Evolutionary conservation across 2,888 invertebrate genomes (phyloP), one percentile per base, ranked within the genome.

Genomic region (Drosophila picticornis): DNA sequence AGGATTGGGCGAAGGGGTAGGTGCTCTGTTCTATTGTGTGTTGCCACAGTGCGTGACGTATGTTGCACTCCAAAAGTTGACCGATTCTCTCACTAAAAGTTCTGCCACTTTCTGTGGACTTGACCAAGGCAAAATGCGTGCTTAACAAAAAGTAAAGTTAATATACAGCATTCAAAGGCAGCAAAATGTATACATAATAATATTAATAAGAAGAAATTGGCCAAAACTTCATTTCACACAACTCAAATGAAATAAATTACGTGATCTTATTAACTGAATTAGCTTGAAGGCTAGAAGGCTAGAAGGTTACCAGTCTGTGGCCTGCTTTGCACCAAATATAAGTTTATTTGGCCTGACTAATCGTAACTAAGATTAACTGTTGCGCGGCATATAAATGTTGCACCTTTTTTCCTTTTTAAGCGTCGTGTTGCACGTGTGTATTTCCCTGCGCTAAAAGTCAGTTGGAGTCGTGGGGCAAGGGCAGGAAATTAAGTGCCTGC

Each of bases 311-410:
- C 19, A n/a, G 48, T 27, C 29, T 19, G 11, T 43, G 32, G 67
- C 51, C 58, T 27, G 22, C 36, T 16, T 38, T 29, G 40, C 53
- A 52, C 71, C 77, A 85, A 85, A 85, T 86, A 76, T 77, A 83
- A 85, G 76, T 87, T 87, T 83, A 87, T 87, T 84, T 83, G 77
- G 80, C 75, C 72, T 76, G 85, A 74, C 83, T 85, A 80, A 82
- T 78, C 85, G 82, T 88, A 88, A 88, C 87, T 76, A 84, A 86
- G 88, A 88, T 88, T 84, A 88, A 88, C 87, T 88, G 87, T 88
- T 84, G 86, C 86, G 83, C 86, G 75, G 81, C 80, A 77, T 74
- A 83, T 73, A 75, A 77, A 74, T 75, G 71, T 71, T 72, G 60
- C 70, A 61, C 71, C 72, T 70, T 74, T 73, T 60, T 63, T 38